Base-by-base conservation (phyloP, 2,888 invertebrate genomes). In the Diploptera punctata region DNA sequence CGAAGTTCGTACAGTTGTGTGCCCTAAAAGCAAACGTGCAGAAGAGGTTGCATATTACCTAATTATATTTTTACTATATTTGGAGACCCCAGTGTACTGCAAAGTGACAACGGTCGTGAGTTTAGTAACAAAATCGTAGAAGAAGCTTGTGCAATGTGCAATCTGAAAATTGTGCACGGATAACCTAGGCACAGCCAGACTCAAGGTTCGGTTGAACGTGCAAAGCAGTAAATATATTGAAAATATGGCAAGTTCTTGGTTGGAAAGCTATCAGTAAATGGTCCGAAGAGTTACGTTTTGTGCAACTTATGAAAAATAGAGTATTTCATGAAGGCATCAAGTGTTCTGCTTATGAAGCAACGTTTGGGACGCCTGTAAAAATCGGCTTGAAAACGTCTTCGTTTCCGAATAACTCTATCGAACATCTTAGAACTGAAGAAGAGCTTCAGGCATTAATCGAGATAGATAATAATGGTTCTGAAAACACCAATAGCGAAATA, bases 251-350 rank as follows among this genome's bases (percentile, higher is more conserved):
- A n/a, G 33, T 19, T 68, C 71, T 43, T 76, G 73, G 65, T 18
- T 65, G n/a, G 38, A n/a, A n/a, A n/a, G 5, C 21, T 33, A 57
- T 52, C 9, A 73, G 69, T 19, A 75, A 76, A 69, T 74, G 70
- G 75, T 71, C 72, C 3, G 71, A 74, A 71, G 68, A 62, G 19
- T 73, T 76, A 69, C 74, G 54, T 52, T 75, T 75, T 70, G 62
- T 74, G 16, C 73, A 73, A 47, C 65, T 76, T 33, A 73, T 62
- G 69, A 76, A 74, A 68, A 75, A 76, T 54, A 71, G 49, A 75
- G 62, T 69, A 21, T 57, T 67, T 62, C 71, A 75, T 49, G 44
- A 47, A 13, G 69, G 71, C n/a, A 75, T 75, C 16, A 75, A 75
- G n/a, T 29, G n/a, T n/a, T 57, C 54, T 44, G 74, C 75, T 54